These are phyloP conservation scores for Carabus problematicus DNA, from an alignment of 2,888 invertebrate species.

Conservation along the genomic window DNA sequence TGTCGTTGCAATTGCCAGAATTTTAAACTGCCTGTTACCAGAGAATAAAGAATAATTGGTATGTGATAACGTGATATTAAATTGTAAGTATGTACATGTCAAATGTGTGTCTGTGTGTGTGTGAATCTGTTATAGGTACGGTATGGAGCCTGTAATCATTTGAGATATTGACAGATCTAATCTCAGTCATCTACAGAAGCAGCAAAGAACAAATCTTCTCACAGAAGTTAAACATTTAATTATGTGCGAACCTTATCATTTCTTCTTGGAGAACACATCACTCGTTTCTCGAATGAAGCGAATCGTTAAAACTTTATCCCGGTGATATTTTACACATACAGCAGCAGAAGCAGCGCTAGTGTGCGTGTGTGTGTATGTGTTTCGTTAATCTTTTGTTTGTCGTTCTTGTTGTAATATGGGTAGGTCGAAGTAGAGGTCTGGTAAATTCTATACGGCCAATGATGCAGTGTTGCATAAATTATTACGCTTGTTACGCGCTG, in stretches of 20 bases:
- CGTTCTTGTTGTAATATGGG: neutral
- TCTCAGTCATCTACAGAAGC: slow-evolving; percentile 19
- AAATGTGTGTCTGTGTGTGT: too few species aligned
- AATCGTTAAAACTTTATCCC: slow-evolving; percentile 32
- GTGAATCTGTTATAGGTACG: too few species aligned
- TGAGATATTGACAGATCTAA: too few species aligned
- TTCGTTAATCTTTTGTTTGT: neutral
- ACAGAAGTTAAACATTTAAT: slow-evolving; percentile 35
- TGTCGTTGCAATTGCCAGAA: too few species aligned
- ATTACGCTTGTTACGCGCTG: slow-evolving; percentile 32
- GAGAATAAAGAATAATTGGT: too few species aligned
- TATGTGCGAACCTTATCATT: slow-evolving; percentile 24
- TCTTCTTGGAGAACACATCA: slow-evolving; percentile 19
- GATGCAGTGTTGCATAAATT: slow-evolving; percentile 28
- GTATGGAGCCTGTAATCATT: too few species aligned
- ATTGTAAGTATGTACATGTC: too few species aligned
- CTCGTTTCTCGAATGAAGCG: slow-evolving; percentile 6
- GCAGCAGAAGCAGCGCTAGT: neutral
- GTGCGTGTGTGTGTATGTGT: neutral
- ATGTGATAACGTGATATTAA: too few species aligned
- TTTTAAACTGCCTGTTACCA: too few species aligned
- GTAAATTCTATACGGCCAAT: neutral
- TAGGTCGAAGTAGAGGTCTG: neutral
- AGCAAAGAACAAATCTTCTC: slow-evolving; percentile 17
- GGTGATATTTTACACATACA: slow-evolving; percentile 22